Evolutionary conservation across 2,888 invertebrate genomes (phyloP), one percentile per base, ranked within the genome.

Genomic region (Scelioninae gen. 1): DNA sequence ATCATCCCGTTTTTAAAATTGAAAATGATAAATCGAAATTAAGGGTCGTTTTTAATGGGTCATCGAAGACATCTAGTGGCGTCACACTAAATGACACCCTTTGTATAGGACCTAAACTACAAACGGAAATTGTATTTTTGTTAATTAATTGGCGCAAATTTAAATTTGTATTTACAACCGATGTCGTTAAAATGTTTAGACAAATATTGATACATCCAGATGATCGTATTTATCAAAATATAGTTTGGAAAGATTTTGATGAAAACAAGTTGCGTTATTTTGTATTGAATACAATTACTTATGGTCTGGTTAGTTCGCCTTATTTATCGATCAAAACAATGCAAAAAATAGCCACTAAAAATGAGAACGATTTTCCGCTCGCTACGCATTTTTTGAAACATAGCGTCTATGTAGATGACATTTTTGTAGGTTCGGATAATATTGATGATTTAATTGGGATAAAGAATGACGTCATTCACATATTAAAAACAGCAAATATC

Each of bases 131-230:
- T 0, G 38, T 55, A 1, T 15, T n/a, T n/a, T n/a, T n/a, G n/a
- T n/a, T n/a, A n/a, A n/a, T n/a, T n/a, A n/a, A n/a, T n/a, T n/a
- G n/a, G 75, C 29, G 75, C 1, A 5, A 0, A 5, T 6, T 40
- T 31, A 10, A 49, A 15, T 66, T 16, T 40, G 75, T 65, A 29
- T 23, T 47, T 8, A 49, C 66, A 1, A 31, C 66, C 0, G 75
- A 76, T 38, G 38, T 76, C 10, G 56, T 75, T 5, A 76, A 76
- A 58, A 76, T 76, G 75, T 76, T 76, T 10, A 10, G 75, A 16
- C 65, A 76, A 51, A 66, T 66, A 29, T 49, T 76, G 11, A 29
- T 76, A 0, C 7, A 10, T 65, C n/a, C n/a, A n/a, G n/a, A n/a
- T n/a, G n/a, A n/a, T n/a, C n/a, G n/a, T n/a, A n/a, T n/a, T n/a